Base-by-base conservation (phyloP, 2,113 vertebrate species). In the Nannobrachium achirus region DNA sequence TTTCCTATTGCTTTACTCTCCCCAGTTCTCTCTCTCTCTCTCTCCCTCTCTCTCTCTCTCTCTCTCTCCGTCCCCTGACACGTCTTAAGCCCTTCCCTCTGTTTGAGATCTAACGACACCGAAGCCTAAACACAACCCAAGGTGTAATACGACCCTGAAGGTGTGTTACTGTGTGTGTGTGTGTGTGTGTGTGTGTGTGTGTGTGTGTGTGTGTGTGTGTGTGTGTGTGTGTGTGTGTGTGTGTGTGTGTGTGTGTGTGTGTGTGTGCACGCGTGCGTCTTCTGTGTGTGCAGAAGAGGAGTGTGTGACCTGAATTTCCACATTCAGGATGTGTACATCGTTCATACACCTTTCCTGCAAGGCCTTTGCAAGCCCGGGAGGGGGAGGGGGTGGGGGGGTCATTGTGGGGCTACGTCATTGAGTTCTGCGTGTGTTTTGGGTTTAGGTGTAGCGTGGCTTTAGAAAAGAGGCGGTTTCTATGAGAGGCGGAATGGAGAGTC, bases 271-370 rank as follows among this genome's bases (percentile, higher is more conserved):
- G 41, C 64, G 39, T 15, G 53, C 53, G 65, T 51, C 63, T 59
- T 42, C 1, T 52, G 38, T 58, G 61, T 64, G 59, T 48, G 44
- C 66, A 70, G 66, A 58, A 15, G 60, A 7, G 20, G 14, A n/a
- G 48, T 71, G 48, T 63, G 46, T 62, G 8, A 38, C 19, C 66
- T 78, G 52, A 39, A 57, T 77, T 75, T 81, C 55, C 76, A 78
- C 68, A 75, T 66, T 82, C 73, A 78, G 80, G 70, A 85, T 80
- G 85, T 88, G 84, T 86, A 81, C 69, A 70, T 78, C 79, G 86
- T 90, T 89, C 80, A 86, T 86, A 89, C 84, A 87, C 89, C 85
- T 90, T 89, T 84, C 84, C 84, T 84, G 69, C 83, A 68, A 51
- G 86, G 79, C 84, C n/a, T 79, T 62, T 42, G 59, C 75, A 80